Conservation (phyloP, 2,888 invertebrate genomes). For the Drosophila melanocephala region DNA sequence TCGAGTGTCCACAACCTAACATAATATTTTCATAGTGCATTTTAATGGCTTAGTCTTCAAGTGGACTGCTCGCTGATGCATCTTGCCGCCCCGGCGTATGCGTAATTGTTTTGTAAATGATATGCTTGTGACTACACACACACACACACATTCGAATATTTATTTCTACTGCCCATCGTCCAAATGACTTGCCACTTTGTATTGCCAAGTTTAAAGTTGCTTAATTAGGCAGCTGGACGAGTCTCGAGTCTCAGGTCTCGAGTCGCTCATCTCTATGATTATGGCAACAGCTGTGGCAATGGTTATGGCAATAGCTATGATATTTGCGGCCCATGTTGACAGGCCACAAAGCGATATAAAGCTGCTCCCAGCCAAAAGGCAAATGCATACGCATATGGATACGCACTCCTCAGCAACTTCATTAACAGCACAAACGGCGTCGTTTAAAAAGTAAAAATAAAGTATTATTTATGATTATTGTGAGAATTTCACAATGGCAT, state of each 20-base stretch:
- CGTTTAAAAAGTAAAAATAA: conserved; percentile 80
- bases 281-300: conserved; percentile 3
- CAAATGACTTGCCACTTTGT: conserved; percentile 76
- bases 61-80: conserved; percentile 49
- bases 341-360: conserved; percentile 51
- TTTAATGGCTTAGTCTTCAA: conserved; percentile 70
- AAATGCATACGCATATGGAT: conserved; percentile 7
- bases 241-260: conserved; percentile 16
- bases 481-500: conserved; percentile 84
- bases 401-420: conserved; percentile 65
- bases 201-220: conserved; percentile 65
- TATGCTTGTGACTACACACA: conserved; percentile 39
- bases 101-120: conserved; percentile 77
- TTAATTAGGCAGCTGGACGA: conserved; percentile 65
- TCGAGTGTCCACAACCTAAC: conserved; percentile 58
- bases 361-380: conserved; percentile 18
- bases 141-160: background rate
- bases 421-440: conserved; percentile 59
- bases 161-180: conserved; percentile 48
- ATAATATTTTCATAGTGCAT: conserved; percentile 77
- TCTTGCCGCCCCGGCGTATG: conserved; percentile 52
- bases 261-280: conserved; percentile 11
- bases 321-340: conserved; percentile 70
- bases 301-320: conserved; percentile 33
- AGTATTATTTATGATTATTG: conserved; percentile 83